Conservation (phyloP, 2,888 invertebrate species). For the Portevinia maculata region DNA sequence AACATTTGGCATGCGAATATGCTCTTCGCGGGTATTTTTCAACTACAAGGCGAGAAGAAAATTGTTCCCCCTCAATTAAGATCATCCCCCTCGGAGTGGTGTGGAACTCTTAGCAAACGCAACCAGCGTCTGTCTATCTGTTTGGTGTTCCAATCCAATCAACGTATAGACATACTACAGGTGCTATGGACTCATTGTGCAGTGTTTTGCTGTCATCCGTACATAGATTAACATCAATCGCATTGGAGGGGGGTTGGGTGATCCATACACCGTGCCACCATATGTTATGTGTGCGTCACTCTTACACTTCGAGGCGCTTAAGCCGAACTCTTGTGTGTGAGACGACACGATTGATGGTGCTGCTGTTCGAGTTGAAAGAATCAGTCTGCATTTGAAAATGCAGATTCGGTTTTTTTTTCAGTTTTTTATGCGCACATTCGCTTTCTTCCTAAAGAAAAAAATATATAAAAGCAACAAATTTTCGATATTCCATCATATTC, state of each 20-base stretch:
- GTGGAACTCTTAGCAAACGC: constrained; percentile 26
- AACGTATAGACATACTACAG: constrained; percentile 20
- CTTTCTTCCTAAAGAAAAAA: constrained; percentile 82
- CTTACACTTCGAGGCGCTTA: constrained; percentile 28
- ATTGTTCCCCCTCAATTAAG: constrained; percentile 63
- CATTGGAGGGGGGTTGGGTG: constrained; percentile 6
- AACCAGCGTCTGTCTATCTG: background rate
- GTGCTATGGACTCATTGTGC: constrained; percentile 66
- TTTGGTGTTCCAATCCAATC: constrained; percentile 20
- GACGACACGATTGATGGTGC: constrained; percentile 8
- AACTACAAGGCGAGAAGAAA: constrained; percentile 52
- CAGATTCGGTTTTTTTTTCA: constrained; percentile 61
- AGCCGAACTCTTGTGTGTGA: constrained; percentile 17
- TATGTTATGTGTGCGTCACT: constrained; percentile 10
- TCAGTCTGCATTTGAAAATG: constrained; percentile 69
- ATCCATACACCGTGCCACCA: constrained; percentile 49
- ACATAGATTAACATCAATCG: constrained; percentile 62
- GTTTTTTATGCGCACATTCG: constrained; percentile 74
- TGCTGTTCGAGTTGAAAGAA: constrained; percentile 49
- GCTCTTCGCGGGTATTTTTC: constrained; percentile 49
- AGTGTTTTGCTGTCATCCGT: constrained; percentile 57
- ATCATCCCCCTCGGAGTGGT: constrained; percentile 58
- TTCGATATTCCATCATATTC: constrained; percentile 82
- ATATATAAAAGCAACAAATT: constrained; percentile 82
- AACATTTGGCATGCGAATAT: constrained; percentile 64